Conservation (phyloP, 2,888 invertebrate genomes). For the Hymenopus coronatus region DNA sequence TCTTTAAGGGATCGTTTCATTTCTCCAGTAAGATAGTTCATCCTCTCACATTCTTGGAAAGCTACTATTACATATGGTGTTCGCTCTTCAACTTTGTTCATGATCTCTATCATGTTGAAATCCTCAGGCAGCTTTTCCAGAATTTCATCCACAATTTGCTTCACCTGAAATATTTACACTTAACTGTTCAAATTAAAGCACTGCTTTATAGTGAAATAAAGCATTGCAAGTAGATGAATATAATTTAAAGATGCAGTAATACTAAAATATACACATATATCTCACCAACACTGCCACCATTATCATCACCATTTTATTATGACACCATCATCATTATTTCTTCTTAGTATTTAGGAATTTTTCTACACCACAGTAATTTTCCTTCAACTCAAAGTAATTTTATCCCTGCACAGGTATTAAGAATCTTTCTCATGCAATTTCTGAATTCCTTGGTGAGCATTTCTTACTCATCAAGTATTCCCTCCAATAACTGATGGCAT, state of each 20-base stretch:
- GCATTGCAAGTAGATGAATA: no score
- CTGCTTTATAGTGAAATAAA: no score
- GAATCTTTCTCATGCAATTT: no score
- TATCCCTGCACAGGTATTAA: no score
- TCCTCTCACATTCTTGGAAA: conserved; percentile 93
- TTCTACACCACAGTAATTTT: no score
- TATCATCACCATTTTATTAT: no score
- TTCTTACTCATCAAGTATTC: no score
- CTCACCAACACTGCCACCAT: no score
- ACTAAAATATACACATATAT: background rate
- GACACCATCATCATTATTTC: background rate
- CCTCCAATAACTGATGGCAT: no score
- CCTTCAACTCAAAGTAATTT: no score
- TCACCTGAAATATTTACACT: conserved; percentile 60
- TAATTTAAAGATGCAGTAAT: background rate
- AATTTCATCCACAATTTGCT: conserved; percentile 92
- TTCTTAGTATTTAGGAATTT: no score
- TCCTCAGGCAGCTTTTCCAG: conserved; percentile 93
- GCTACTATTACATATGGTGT: conserved; percentile 96
- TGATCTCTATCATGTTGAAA: conserved; percentile 93
- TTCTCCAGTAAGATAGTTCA: conserved; percentile 90
- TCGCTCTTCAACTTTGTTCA: conserved; percentile 92
- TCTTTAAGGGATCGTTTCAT: conserved; percentile 88
- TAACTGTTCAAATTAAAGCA: background rate
- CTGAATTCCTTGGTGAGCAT: no score